Conservation (phyloP, 2,797 vertebrate genomes). For the Microctenopoma lineatum region DNA sequence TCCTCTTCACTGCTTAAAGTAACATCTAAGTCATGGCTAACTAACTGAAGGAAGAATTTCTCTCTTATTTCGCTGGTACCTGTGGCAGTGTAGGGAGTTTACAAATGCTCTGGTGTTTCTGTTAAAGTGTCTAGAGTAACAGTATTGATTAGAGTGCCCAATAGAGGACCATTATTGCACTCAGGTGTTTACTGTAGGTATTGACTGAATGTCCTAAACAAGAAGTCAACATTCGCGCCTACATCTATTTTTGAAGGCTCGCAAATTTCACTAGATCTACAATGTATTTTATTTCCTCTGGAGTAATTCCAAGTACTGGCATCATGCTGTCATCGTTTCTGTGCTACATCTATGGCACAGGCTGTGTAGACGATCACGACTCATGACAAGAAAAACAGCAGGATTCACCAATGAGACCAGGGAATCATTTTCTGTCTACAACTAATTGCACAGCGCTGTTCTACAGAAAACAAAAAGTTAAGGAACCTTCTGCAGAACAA, state of each 20-base stretch:
- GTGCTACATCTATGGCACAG: background rate
- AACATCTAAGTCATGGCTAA: conserved; percentile 1
- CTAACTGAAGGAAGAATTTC: conserved; percentile 1
- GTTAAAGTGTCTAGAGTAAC: conserved; percentile 3
- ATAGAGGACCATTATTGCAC: conserved; percentile 15
- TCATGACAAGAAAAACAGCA: background rate
- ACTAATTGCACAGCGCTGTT: conserved; percentile 7
- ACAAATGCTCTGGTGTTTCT: background rate
- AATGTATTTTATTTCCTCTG: background rate
- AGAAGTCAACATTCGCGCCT: background rate
- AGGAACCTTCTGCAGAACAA: conserved; percentile 33
- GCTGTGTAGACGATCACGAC: background rate
- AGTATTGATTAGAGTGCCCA: background rate
- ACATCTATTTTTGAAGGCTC: background rate
- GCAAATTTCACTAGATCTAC: background rate
- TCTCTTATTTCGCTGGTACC: background rate
- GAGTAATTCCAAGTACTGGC: background rate
- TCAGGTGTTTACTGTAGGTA: background rate
- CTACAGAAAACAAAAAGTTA: conserved; percentile 6
- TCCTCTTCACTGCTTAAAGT: conserved; percentile 1
- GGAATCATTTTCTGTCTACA: conserved; percentile 5
- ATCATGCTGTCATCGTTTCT: background rate
- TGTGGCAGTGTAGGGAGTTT: conserved; percentile 4
- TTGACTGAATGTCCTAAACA: conserved; percentile 9
- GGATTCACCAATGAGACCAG: background rate